phyloP scores from a whole-genome alignment of 1,140 invertebrate genomes.

The Drosophila nikananu region DNA sequence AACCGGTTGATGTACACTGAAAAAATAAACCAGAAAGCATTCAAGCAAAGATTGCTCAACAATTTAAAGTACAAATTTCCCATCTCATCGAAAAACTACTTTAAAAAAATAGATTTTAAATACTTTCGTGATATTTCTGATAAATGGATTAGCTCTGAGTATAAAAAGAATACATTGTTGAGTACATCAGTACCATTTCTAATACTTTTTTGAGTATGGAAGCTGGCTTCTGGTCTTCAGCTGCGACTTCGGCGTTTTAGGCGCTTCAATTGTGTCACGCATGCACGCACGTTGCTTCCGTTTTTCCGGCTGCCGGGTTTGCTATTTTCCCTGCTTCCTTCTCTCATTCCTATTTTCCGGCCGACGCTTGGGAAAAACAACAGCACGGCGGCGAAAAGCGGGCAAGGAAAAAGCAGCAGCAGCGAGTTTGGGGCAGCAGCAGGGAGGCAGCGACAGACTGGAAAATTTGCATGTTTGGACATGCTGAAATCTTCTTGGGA shows the following conservation, averaged over 20 bases:
- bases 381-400: conserved; percentile 33
- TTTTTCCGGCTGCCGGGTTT: conserved; percentile 82
- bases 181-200: neutral
- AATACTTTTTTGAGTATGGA: neutral
- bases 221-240: conserved; percentile 22
- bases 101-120: neutral
- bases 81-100: neutral
- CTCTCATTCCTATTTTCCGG: conserved; percentile 35
- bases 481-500: conserved; percentile 81
- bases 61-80: neutral
- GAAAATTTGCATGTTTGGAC: conserved; percentile 84
- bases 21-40: neutral
- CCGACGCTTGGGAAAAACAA: conserved; percentile 49
- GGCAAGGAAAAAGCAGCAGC: conserved; percentile 2
- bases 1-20: conserved; percentile 10
- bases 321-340: conserved; percentile 71
- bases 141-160: neutral
- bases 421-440: conserved; percentile 16
- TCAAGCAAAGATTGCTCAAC: neutral
- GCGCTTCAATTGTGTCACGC: conserved; percentile 83
- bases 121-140: neutral
- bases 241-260: conserved; percentile 58
- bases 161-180: neutral
- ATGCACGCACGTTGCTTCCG: conserved; percentile 82
- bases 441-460: conserved; percentile 77